Evolutionary conservation across 2,888 invertebrate species (phyloP).

Genomic region (Neelides folsomi): DNA sequence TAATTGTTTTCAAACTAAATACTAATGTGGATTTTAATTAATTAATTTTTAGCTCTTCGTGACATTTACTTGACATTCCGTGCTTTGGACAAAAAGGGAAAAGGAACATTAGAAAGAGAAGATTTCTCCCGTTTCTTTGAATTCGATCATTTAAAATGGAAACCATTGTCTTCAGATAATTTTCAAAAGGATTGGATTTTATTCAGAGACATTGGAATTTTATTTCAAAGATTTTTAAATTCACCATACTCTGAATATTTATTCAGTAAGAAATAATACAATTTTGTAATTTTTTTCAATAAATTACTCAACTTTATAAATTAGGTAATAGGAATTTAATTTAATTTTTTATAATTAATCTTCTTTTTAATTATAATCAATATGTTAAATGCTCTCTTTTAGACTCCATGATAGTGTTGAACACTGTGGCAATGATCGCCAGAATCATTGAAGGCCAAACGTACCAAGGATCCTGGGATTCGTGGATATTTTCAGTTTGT

Average conservation of each 20-base stretch:
- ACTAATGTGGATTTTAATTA: no score
- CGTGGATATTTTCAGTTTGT: constrained; percentile 56
- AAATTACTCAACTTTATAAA: no score
- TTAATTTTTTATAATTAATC: constrained; percentile 5
- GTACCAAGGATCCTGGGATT: constrained; percentile 63
- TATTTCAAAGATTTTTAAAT: constrained; percentile 25
- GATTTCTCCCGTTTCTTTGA: constrained; percentile 65
- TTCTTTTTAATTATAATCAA: constrained; percentile 17
- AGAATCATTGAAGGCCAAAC: constrained; percentile 52
- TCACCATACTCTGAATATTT: constrained; percentile 23
- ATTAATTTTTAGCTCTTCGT: constrained; percentile 44
- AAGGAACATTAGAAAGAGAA: constrained; percentile 52
- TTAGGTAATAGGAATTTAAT: no score
- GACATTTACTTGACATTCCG: constrained; percentile 70
- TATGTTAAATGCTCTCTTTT: constrained; percentile 33
- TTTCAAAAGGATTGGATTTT: constrained; percentile 27
- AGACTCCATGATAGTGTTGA: constrained; percentile 59
- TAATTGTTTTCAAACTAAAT: no score
- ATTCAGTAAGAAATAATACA: constrained; percentile 20
- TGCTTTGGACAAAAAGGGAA: constrained; percentile 54
- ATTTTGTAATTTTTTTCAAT: background rate
- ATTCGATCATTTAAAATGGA: constrained; percentile 59
- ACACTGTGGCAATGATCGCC: constrained; percentile 59
- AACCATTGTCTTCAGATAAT: constrained; percentile 34
- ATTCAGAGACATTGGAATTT: constrained; percentile 18